Evolutionary conservation across 1,140 invertebrate genomes (phyloP), one percentile per base, ranked within the genome.

Genomic region (Caenorhabditis inopinata): DNA sequence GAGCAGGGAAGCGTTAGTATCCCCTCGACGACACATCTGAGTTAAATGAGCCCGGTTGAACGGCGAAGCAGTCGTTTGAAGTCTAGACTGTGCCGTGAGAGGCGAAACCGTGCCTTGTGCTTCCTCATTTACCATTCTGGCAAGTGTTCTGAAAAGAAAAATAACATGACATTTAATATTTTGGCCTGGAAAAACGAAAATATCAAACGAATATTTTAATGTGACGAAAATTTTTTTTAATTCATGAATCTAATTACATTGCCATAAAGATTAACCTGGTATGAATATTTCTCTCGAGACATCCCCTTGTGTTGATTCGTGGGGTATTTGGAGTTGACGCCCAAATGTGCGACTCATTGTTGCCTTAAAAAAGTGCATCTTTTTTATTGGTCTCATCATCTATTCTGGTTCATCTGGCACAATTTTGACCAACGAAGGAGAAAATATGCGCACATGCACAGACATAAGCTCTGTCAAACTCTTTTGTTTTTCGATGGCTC

Each of bases 371-470:
- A 62, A 68, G 32, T 68, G 32, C 58, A 68, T 38, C 11, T 16
- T 38, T 68, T 4, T 38, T 21, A 68, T 68, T 68, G 58, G 32
- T 32, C n/a, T 68, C 58, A 68, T 68, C 58, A 68, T 32, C 58
- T 68, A 68, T 68, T 68, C 58, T 35, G 58, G 58, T 68, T 68
- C 58, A 68, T 68, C 58, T 68, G 58, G 58, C 58, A 23, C 58
- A 68, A 58, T 1, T 3, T 29, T 21, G 58, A 32, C 21, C 58
- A 68, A 32, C 29, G 18, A 16, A 12, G 2, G 38, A 42, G 38
- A 2, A 25, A 2, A 29, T 2, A 16, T 21, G 32, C 18, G 32
- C 7, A 68, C 38, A 18, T 21, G 38, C 35, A 68, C 58, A 68
- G 32, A 68, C 6, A 32, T 18, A 68, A 68, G 23, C 58, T 68